Conservation (phyloP, 1,140 invertebrate species). For the Cyphomyrmex costatus region DNA sequence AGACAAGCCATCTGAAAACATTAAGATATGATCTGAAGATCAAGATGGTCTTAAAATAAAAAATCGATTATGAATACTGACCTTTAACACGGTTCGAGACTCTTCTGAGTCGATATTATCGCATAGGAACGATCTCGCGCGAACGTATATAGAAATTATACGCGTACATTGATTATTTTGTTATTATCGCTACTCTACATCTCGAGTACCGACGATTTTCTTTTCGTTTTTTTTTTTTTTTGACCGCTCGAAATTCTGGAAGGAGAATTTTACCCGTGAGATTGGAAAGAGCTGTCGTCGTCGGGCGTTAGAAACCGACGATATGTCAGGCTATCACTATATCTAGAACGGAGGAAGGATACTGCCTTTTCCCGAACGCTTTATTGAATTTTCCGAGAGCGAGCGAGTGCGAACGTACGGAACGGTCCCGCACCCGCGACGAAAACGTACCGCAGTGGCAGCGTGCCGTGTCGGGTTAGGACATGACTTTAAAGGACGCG, state of each 20-base stretch:
- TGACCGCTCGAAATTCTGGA: conserved; percentile 30
- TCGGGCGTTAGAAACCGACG: conserved; percentile 57
- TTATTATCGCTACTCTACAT: background rate
- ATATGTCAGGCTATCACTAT: conserved; percentile 62
- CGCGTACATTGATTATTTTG: background rate
- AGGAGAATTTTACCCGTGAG: conserved; percentile 49
- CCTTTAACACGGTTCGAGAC: no score
- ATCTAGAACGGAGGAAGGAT: conserved; percentile 51
- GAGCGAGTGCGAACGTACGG: conserved; percentile 32
- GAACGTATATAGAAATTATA: background rate
- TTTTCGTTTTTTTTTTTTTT: background rate
- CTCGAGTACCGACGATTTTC: background rate
- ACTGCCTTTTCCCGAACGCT: conserved; percentile 59
- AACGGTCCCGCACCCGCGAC: conserved; percentile 37
- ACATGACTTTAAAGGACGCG: conserved; percentile 46
- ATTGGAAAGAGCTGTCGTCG: conserved; percentile 62
- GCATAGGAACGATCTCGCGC: background rate
- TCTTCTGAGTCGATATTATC: background rate
- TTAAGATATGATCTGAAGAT: no score
- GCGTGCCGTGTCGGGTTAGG: conserved; percentile 22
- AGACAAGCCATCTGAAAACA: no score
- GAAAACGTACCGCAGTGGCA: conserved; percentile 46
- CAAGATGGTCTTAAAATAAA: no score
- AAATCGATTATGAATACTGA: no score
- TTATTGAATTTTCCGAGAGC: conserved; percentile 68